phyloP scores from a whole-genome alignment of 2,797 vertebrate species.

The Enteromius argenteus region DNA sequence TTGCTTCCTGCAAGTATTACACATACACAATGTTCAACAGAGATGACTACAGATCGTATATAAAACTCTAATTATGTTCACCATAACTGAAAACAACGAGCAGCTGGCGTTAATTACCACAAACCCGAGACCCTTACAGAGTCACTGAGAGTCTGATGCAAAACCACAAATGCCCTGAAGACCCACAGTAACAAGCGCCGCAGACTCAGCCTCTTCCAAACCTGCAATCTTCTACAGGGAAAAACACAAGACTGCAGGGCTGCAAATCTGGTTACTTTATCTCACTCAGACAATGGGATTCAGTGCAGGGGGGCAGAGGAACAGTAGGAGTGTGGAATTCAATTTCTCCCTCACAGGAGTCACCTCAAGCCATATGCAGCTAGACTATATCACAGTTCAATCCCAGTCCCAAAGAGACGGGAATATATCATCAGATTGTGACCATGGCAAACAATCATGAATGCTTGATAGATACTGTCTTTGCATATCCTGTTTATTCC shows the following conservation, averaged over 20 bases:
- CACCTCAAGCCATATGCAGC: neutral
- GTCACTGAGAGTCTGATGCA: constrained; percentile 35
- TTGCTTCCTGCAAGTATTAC: neutral
- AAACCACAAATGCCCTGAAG: constrained; percentile 31
- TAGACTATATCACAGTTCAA: constrained; percentile 16
- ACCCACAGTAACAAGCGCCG: constrained; percentile 41
- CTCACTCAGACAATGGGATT: constrained; percentile 36
- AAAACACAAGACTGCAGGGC: constrained; percentile 32
- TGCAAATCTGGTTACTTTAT: constrained; percentile 36
- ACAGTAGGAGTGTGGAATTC: constrained; percentile 23
- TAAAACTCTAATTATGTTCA: constrained; percentile 28
- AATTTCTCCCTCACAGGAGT: constrained; percentile 21
- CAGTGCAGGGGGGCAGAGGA: neutral
- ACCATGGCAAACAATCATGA: neutral
- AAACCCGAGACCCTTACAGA: neutral
- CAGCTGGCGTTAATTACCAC: constrained; percentile 24
- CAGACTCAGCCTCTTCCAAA: constrained; percentile 39
- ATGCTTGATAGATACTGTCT: neutral
- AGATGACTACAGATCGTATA: neutral
- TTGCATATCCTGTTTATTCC: neutral
- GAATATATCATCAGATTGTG: neutral
- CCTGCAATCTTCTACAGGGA: constrained; percentile 28
- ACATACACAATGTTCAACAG: constrained; percentile 8
- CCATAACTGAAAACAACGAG: constrained; percentile 36
- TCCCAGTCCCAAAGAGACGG: constrained; percentile 3